Base-by-base conservation (phyloP, 2,888 invertebrate species). In the Drosophila mercatorum region DNA sequence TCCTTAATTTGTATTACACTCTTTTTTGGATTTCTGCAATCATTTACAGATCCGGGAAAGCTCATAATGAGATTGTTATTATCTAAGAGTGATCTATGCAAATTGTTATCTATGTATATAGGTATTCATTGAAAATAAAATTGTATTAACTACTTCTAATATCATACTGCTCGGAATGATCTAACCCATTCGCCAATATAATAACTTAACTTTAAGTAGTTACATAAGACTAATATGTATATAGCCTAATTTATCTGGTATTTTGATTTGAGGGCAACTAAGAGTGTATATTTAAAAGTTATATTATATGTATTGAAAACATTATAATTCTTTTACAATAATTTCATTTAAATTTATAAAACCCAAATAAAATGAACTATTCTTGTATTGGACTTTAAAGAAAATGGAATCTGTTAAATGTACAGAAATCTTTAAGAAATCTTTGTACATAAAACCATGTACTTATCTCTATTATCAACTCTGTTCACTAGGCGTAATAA, bases 21-120 rank as follows among this genome's bases (percentile, higher is more conserved):
- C 6, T 44, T 43, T 36, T 61, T 36, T 57, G 31, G 43, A 43
- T 61, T 57, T 34, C 34, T 34, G 49, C 49, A 51, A 51, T 51
- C 49, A 51, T 51, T 51, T 28, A 55, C 60, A 60, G 56, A 59
- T 56, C 40, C 22, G 38, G 40, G 56, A 31, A 56, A 60, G 40
- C 11, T 59, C 11, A 41, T 41, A 22, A 22, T 38, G 31, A 60
- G 11, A 41, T 53, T 14, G 3, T 40, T 53, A 28, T 53, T 40
- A 14, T 26, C 26, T 38, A 34, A 51, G 49, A 31, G 5, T 49
- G n/a, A 51, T 47, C 28, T 47, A 31, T 47, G 47, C 14, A 28
- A 47, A 47, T 11, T 17, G 34, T 17, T 34, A 51, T 51, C 17
- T 17, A 17, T 51, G 49, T 51, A 51, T 5, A 31, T 31, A 49